Percentiles rank a stretch among this genome's conserved stretches.
phyloP scores from a whole-genome alignment of 2,113 vertebrate genomes.

The Microcebus griseorufus region DNA sequence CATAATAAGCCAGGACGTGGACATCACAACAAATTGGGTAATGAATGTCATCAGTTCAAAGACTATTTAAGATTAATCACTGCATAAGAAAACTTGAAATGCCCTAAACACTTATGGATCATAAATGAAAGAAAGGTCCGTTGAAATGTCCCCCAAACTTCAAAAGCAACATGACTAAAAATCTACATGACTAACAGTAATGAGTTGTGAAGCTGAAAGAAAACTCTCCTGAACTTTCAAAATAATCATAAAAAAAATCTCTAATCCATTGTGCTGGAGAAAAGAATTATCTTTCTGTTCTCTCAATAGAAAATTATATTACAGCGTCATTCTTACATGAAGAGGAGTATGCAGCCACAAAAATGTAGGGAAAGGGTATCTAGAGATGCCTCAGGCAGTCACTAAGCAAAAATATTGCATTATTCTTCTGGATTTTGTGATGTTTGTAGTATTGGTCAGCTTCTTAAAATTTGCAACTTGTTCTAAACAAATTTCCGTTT shows the following conservation, averaged over 20 bases:
- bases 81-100: background rate
- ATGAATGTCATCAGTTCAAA: background rate
- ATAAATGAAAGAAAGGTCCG: background rate
- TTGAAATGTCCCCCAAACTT: background rate
- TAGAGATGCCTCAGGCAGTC: background rate
- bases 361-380: background rate
- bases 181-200: background rate
- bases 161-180: background rate
- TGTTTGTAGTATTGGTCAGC: background rate
- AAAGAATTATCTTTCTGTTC: background rate
- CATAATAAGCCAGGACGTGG: fast-evolving
- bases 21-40: background rate
- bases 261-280: too few relatives aligned
- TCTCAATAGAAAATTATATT: background rate
- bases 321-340: background rate
- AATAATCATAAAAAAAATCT: background rate
- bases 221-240: background rate
- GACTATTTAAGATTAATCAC: background rate
- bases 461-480: background rate
- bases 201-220: background rate
- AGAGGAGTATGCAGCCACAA: background rate
- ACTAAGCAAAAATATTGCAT: background rate
- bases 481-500: background rate
- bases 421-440: background rate
- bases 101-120: background rate